Evolutionary conservation across 2,888 invertebrate species (phyloP).

Genomic region (Choreutis nemorana): DNA sequence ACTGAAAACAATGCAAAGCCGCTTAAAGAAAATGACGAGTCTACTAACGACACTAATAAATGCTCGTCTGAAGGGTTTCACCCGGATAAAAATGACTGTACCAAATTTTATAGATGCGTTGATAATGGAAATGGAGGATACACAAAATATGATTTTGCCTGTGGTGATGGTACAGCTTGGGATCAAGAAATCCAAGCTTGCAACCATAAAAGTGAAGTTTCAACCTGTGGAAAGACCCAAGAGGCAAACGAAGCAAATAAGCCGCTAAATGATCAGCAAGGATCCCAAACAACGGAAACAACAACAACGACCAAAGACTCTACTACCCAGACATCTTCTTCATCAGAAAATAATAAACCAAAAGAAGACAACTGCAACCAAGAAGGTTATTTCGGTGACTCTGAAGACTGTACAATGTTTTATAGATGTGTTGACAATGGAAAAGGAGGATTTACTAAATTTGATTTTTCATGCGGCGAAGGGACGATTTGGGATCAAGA

Average conservation of each 20-base stretch:
- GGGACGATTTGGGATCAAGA: constrained; percentile 76
- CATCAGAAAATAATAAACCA: constrained; percentile 5
- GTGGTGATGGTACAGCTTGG: constrained; percentile 68
- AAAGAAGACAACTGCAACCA: constrained; percentile 18
- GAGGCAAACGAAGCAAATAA: constrained; percentile 14
- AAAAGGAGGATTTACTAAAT: constrained; percentile 35
- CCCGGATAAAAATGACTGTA: constrained; percentile 48
- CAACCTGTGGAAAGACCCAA: constrained; percentile 20
- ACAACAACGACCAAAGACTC: constrained; percentile 15
- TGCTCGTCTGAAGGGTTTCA: constrained; percentile 57
- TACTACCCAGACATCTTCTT: constrained; percentile 9
- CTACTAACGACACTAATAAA: constrained; percentile 15
- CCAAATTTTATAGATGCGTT: constrained; percentile 58
- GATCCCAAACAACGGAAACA: constrained; percentile 16
- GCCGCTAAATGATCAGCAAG: constrained; percentile 13
- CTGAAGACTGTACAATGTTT: constrained; percentile 70
- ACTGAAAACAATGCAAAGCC: constrained; percentile 9
- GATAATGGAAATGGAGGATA: constrained; percentile 44
- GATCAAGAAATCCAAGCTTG: constrained; percentile 58
- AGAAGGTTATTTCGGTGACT: constrained; percentile 72
- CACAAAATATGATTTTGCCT: constrained; percentile 61
- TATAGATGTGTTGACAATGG: constrained; percentile 67
- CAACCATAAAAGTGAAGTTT: constrained; percentile 60
- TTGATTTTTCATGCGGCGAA: constrained; percentile 61
- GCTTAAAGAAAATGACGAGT: constrained; percentile 19